Evolutionary conservation across 2,797 vertebrate genomes (phyloP).

Genomic region (Staurois parvus): DNA sequence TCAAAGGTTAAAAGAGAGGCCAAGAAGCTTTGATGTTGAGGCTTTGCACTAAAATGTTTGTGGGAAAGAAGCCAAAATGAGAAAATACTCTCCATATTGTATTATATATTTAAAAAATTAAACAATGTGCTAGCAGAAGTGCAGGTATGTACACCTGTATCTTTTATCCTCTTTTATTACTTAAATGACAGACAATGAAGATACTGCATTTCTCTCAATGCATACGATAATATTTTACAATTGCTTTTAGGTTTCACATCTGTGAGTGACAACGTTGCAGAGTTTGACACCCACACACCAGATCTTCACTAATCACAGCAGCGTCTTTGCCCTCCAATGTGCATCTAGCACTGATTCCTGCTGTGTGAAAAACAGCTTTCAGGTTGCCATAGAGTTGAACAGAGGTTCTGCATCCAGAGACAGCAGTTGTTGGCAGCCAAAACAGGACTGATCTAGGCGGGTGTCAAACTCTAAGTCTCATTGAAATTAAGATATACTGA

Average conservation of each 20-base stretch:
- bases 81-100: background rate
- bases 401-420: too few relatives aligned
- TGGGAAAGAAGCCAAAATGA: constrained; percentile 31
- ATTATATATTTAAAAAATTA: constrained; percentile 17
- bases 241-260: background rate
- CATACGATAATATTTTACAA: background rate
- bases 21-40: constrained; percentile 31
- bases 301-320: too few relatives aligned
- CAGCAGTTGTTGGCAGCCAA: too few relatives aligned
- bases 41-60: constrained; percentile 20
- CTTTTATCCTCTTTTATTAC: background rate
- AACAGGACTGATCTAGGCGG: too few relatives aligned
- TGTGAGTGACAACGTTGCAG: too few relatives aligned
- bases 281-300: too few relatives aligned
- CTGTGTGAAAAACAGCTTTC: too few relatives aligned
- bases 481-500: too few relatives aligned
- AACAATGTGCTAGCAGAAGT: background rate
- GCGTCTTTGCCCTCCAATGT: too few relatives aligned
- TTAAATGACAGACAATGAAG: background rate
- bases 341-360: too few relatives aligned
- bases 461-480: too few relatives aligned
- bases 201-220: background rate
- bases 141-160: background rate
- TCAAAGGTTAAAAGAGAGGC: constrained; percentile 37
- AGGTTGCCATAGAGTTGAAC: too few relatives aligned